Base-by-base conservation (phyloP, 1,140 invertebrate genomes). In the Carcinoscorpius rotundicauda region DNA sequence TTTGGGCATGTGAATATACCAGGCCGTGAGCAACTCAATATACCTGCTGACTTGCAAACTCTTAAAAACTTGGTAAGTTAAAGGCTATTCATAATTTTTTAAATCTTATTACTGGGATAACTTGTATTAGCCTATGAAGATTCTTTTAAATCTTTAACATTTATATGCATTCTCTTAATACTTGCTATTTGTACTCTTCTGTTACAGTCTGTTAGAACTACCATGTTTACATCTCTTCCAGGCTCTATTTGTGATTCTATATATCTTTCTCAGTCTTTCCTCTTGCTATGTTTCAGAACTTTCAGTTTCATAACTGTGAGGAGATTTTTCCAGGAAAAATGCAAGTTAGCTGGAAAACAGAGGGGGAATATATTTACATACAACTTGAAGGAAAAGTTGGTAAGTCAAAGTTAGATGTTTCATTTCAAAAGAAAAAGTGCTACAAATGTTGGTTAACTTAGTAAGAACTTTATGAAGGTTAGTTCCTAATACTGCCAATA, bases 281-380 rank as follows among this genome's bases (percentile, higher is more conserved):
- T 29, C 29, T 69, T 29, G 29, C 52, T 64, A 75, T 75, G 71
- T 72, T 67, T 70, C 48, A 76, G 68, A 72, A 76, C 50, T 76
- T 82, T 69, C 75, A 82, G 49, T 77, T 93, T 64, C 88, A 90
- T 60, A 91, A 93, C 75, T 94, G 92, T 76, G 76, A 74, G 67
- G 68, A 69, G 49, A 62, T 73, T 48, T 71, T 73, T 51, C 68
- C 72, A 4, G 69, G 85, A 75, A 83, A 89, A 71, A 78, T 87
- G 63, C 89, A 92, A 80, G 81, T 93, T 4, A 85, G 86, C 5
- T 95, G 91, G 91, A 89, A 93, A 75, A 85, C 93, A 4, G 90
- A 92, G 74, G 89, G 91, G 0, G 87, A 86, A 11, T 86, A 89
- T 74, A 85, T 95, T 61, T 93, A 90, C 3, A 83, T 95, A 63